Percentiles rank a stretch among this genome's conserved stretches.
These are phyloP conservation scores for Pristiophorus japonicus DNA, from an alignment of 2,113 vertebrate genomes.

Conservation along the genomic window DNA sequence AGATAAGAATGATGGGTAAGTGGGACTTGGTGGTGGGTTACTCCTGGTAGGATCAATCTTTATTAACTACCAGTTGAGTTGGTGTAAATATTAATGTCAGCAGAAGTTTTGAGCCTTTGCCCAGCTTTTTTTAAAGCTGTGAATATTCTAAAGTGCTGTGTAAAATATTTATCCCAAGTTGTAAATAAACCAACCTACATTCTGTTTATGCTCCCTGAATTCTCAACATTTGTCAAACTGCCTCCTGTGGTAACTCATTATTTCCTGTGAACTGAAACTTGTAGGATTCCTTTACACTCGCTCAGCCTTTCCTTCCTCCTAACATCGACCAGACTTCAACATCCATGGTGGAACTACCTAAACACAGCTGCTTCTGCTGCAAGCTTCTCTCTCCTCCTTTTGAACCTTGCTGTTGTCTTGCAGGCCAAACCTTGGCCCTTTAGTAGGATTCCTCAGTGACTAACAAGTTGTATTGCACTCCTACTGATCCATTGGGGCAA, in stretches of 20 bases:
- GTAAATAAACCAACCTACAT: constrained; percentile 28
- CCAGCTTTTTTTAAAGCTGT: constrained; percentile 4
- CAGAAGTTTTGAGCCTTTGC: not conserved
- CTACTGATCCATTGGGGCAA: not conserved
- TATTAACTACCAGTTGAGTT: not conserved
- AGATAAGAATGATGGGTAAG: not conserved
- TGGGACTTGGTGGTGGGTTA: not conserved
- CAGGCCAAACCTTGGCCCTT: not conserved
- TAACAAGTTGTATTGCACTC: not conserved
- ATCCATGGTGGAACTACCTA: no score
- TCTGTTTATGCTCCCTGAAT: not conserved
- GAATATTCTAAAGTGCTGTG: constrained; percentile 19
- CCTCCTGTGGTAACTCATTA: not conserved
- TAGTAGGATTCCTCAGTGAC: not conserved
- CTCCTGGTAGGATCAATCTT: not conserved
- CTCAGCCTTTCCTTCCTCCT: not conserved
- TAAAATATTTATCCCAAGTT: constrained; percentile 18
- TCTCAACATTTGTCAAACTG: not conserved
- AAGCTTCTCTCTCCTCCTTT: not conserved
- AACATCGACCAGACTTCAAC: not conserved
- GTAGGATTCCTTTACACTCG: not conserved
- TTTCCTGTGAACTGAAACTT: not conserved
- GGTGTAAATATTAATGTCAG: not conserved
- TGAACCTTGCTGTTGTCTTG: not conserved
- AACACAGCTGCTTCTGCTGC: not conserved